phyloP scores from a whole-genome alignment of 2,888 invertebrate genomes.

The Andrena bicolor region DNA sequence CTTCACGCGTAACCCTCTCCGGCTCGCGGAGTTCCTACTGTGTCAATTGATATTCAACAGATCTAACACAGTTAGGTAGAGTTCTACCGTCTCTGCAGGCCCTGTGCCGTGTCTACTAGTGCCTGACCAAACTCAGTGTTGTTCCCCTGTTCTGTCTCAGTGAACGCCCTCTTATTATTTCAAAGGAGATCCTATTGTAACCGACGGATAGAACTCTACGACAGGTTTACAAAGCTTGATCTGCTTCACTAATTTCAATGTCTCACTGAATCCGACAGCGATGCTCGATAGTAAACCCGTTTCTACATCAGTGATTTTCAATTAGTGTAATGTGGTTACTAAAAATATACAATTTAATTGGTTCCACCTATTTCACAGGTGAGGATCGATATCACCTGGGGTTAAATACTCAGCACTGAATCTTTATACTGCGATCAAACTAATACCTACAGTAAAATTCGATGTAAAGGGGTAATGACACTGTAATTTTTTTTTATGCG shows the following conservation, averaged over 20 bases:
- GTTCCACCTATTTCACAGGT: background rate
- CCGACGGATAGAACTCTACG: background rate
- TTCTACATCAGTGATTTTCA: too few species aligned
- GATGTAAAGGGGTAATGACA: too few species aligned
- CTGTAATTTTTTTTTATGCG: too few species aligned
- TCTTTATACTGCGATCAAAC: background rate
- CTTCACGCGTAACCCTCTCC: background rate
- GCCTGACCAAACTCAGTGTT: background rate
- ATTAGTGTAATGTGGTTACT: background rate
- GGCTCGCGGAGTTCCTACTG: slow-evolving; percentile 3
- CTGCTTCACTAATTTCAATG: background rate
- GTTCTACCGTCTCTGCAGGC: slow-evolving; percentile 3
- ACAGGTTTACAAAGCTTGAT: background rate
- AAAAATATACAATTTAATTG: background rate
- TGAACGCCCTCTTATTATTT: background rate
- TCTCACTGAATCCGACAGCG: background rate
- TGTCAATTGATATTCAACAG: slow-evolving; percentile 37
- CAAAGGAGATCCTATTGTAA: background rate
- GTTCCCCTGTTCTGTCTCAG: background rate
- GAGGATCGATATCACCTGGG: background rate
- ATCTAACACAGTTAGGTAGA: slow-evolving; percentile 3
- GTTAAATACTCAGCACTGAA: background rate
- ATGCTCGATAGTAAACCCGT: background rate
- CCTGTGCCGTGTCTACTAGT: background rate
- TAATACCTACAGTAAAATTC: background rate